Conservation (phyloP, 2,797 vertebrate species). For the Saxicola maurus region DNA sequence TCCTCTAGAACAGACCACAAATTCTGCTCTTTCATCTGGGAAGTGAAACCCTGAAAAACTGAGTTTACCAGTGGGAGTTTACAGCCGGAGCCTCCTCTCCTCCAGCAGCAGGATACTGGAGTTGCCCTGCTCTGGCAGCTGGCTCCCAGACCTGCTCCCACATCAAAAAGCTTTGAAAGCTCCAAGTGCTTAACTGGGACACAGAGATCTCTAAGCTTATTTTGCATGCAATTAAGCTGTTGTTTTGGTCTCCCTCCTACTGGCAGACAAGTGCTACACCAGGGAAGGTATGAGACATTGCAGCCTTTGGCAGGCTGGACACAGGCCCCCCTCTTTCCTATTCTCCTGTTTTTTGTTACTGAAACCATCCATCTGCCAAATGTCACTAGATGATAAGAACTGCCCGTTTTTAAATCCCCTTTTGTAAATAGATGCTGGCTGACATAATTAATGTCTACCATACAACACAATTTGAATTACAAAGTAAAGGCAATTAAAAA, state of each 20-base stretch:
- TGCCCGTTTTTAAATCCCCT: conserved; percentile 47
- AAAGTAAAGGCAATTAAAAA: conserved; percentile 63
- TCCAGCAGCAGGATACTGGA: rapidly evolving
- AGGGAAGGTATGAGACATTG: conserved; percentile 20
- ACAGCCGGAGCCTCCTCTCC: neutral
- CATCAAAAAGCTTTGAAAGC: neutral
- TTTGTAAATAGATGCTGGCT: conserved; percentile 70
- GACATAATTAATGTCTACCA: conserved; percentile 71
- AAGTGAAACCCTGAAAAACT: neutral
- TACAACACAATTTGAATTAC: conserved; percentile 68
- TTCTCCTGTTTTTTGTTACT: conserved; percentile 46
- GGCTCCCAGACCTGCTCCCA: neutral
- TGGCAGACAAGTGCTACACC: neutral
- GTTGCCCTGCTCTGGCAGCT: neutral
- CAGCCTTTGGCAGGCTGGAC: conserved; percentile 31
- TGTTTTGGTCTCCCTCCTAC: conserved; percentile 19
- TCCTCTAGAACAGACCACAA: neutral
- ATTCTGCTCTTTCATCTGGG: conserved; percentile 13
- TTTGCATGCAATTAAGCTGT: conserved; percentile 15
- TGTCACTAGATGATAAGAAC: conserved; percentile 71
- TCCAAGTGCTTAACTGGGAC: neutral
- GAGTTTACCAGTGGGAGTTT: neutral
- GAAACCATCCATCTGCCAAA: conserved; percentile 72
- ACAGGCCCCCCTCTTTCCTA: neutral
- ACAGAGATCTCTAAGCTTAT: neutral